Percentiles rank a stretch among this genome's conserved stretches.
These are phyloP conservation scores for Ectemnius cavifrons DNA, from an alignment of 2,888 invertebrate species.

Conservation along the genomic window DNA sequence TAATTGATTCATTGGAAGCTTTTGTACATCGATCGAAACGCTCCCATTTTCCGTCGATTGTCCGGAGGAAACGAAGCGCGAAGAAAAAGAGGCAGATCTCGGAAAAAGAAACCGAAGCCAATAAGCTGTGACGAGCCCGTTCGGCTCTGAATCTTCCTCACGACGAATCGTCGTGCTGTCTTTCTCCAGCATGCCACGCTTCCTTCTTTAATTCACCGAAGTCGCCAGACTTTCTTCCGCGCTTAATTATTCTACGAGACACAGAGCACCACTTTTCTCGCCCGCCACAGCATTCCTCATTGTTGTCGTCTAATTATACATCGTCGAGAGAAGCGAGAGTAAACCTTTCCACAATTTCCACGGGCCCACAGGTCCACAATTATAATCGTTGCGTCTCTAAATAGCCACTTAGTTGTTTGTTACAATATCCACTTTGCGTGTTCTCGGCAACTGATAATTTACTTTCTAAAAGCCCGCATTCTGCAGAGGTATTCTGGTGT, in stretches of 20 bases:
- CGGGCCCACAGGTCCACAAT: too few relatives aligned
- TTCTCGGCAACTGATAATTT: background rate
- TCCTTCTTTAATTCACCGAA: constrained; percentile 1
- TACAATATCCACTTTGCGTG: too few relatives aligned
- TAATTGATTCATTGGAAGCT: too few relatives aligned
- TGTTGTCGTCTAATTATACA: constrained; percentile 28
- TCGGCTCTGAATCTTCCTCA: constrained; percentile 72
- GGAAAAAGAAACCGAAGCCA: constrained; percentile 60
- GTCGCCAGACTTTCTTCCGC: constrained; percentile 63
- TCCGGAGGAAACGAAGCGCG: too few relatives aligned
- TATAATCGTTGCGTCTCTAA: too few relatives aligned
- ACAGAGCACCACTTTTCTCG: constrained; percentile 19
- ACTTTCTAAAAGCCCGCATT: background rate
- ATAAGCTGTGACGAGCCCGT: constrained; percentile 69
- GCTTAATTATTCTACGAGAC: constrained; percentile 57
- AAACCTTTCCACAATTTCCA: background rate
- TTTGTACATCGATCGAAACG: background rate
- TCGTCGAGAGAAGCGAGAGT: constrained; percentile 4
- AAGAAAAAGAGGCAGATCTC: background rate
- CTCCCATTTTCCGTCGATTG: background rate
- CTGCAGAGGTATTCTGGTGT: background rate
- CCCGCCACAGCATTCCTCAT: constrained; percentile 16
- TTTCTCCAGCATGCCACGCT: background rate
- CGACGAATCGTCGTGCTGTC: constrained; percentile 40
- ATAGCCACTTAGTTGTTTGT: too few relatives aligned